phyloP scores from a whole-genome alignment of 2,797 vertebrate genomes.

The Danionella dracula region DNA sequence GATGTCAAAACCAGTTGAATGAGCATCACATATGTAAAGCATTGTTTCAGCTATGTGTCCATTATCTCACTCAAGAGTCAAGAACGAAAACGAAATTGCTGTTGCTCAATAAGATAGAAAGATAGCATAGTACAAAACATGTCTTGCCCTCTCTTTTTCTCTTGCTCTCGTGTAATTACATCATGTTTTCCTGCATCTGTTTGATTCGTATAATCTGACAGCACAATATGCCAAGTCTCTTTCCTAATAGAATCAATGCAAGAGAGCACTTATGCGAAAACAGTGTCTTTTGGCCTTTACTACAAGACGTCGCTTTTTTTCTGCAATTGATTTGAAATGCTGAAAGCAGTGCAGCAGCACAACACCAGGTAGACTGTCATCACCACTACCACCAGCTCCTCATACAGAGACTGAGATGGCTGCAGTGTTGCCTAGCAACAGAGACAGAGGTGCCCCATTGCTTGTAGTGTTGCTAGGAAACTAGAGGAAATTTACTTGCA shows the following conservation, averaged over 20 bases:
- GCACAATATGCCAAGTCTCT: slow-evolving; percentile 30
- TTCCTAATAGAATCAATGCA: slow-evolving; percentile 29
- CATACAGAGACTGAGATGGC: slow-evolving; percentile 48
- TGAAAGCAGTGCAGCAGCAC: slow-evolving; percentile 13
- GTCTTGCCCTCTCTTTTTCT: slow-evolving; percentile 8
- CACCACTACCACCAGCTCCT: slow-evolving; percentile 41
- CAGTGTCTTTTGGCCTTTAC: neutral
- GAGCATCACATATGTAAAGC: slow-evolving; percentile 2
- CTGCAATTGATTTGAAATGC: neutral
- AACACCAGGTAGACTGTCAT: slow-evolving; percentile 18
- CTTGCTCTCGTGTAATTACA: neutral
- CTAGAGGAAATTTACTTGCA: slow-evolving; percentile 41
- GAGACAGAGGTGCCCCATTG: slow-evolving; percentile 46
- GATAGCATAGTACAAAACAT: too few species aligned
- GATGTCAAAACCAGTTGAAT: slow-evolving; percentile 30
- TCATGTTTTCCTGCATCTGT: slow-evolving; percentile 9
- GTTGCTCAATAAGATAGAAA: neutral
- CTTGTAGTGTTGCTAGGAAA: slow-evolving; percentile 48
- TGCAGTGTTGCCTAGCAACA: slow-evolving; percentile 71
- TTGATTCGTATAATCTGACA: slow-evolving; percentile 25
- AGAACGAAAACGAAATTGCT: neutral
- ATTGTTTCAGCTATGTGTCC: neutral
- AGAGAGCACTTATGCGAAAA: neutral
- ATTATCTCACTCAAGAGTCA: slow-evolving; percentile 15
- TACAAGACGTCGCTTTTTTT: slow-evolving; percentile 20